A percentile compares a stretch with the other conserved stretches of the same genome.
phyloP scores from a whole-genome alignment of 1,140 invertebrate genomes.

The Aphelinus certus region DNA sequence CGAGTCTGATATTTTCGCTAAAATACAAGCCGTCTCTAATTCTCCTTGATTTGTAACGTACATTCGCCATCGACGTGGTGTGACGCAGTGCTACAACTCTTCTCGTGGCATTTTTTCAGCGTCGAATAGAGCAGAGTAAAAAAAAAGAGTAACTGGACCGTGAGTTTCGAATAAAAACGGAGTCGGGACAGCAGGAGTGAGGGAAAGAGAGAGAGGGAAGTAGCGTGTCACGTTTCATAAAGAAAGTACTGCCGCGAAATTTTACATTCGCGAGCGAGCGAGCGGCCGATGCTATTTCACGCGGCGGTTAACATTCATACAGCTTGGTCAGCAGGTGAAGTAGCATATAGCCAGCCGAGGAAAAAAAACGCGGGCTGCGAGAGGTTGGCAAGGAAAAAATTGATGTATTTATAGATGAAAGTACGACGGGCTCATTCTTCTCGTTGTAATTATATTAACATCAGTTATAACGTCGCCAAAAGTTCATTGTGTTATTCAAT shows the following conservation, averaged over 20 bases:
- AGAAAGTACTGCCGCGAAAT: slow-evolving; percentile 11
- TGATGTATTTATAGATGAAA: no score
- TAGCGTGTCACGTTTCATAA: slow-evolving; percentile 30
- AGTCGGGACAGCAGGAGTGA: not conserved
- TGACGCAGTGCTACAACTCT: no score
- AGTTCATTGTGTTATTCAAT: no score
- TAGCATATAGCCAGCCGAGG: not conserved
- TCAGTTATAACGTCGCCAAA: no score
- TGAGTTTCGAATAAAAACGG: slow-evolving; percentile 8
- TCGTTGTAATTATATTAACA: no score
- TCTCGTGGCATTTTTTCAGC: not conserved
- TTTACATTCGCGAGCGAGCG: not conserved
- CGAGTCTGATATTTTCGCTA: not conserved
- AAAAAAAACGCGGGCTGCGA: not conserved
- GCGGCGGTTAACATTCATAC: slow-evolving; percentile 36
- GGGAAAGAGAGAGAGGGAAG: not conserved
- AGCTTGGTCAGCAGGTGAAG: slow-evolving; percentile 33
- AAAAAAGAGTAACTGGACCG: not conserved
- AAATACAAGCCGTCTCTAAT: not conserved
- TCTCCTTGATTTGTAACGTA: no score
- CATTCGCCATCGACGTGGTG: no score
- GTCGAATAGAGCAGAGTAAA: not conserved
- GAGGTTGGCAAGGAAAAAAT: no score
- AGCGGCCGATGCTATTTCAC: slow-evolving; percentile 29
- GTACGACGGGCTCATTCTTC: no score